Conservation (phyloP, 2,797 vertebrate species). For the Denticeps clupeoides region DNA sequence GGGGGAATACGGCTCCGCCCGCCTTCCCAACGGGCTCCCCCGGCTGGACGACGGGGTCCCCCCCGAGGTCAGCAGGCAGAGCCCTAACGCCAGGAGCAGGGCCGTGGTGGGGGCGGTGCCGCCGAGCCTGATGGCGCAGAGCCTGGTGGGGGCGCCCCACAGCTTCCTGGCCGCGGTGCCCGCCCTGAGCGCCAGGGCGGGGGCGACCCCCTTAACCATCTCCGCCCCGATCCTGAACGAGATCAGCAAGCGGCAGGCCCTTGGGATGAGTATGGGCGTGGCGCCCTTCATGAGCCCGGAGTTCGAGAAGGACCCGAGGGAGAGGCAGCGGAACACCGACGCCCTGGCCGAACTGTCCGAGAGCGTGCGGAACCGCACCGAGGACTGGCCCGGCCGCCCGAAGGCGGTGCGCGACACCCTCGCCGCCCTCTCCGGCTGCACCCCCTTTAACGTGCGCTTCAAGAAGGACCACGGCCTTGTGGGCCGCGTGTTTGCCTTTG, state of each 20-base stretch:
- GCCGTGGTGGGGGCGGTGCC: constrained; percentile 67
- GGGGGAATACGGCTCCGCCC: constrained; percentile 53
- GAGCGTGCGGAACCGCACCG: constrained; percentile 64
- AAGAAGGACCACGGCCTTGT: constrained; percentile 76
- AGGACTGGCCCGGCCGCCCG: constrained; percentile 72
- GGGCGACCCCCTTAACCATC: constrained; percentile 53
- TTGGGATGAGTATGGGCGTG: constrained; percentile 47
- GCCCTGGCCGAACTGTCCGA: constrained; percentile 67
- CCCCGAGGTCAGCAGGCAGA: constrained; percentile 61
- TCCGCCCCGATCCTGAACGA: constrained; percentile 65
- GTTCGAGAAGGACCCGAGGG: constrained; percentile 68
- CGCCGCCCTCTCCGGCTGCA: constrained; percentile 60
- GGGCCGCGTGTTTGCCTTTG: constrained; percentile 74
- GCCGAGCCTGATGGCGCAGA: constrained; percentile 61
- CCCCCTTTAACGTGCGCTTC: constrained; percentile 79
- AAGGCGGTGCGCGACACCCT: constrained; percentile 69
- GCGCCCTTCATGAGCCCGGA: constrained; percentile 61
- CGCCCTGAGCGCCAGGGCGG: constrained; percentile 54
- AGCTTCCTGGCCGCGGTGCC: constrained; percentile 65
- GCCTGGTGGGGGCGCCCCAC: constrained; percentile 53
- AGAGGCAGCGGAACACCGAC: constrained; percentile 64
- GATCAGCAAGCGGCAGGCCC: constrained; percentile 54
- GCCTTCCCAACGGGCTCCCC: constrained; percentile 72
- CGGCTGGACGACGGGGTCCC: constrained; percentile 59
- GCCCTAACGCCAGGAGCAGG: constrained; percentile 59